A percentile compares a stretch with the other conserved stretches of the same genome.
These are phyloP conservation scores for Sipha flava DNA, from an alignment of 1,140 invertebrate species.

Conservation along the genomic window DNA sequence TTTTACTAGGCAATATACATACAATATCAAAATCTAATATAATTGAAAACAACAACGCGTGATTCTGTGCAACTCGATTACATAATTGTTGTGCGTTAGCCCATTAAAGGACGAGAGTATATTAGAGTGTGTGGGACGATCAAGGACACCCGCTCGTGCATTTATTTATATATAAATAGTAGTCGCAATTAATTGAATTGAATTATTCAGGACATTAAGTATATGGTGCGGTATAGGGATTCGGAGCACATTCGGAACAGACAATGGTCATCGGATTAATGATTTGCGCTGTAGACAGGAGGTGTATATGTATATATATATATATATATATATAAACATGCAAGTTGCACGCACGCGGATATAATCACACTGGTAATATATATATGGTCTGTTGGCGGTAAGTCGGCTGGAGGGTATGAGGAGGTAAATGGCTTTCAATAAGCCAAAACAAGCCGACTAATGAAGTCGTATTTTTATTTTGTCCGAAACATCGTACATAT, in stretches of 20 bases:
- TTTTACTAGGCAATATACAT: too few species aligned
- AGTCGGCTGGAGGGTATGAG: neutral
- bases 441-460: neutral
- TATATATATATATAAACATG: too few species aligned
- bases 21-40: too few species aligned
- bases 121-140: neutral
- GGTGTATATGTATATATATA: too few species aligned
- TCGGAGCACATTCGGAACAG: neutral
- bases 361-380: too few species aligned
- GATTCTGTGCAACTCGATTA: neutral
- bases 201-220: constrained; percentile 29
- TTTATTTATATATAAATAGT: neutral
- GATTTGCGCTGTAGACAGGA: neutral
- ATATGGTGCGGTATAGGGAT: neutral
- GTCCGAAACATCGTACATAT: neutral
- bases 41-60: too few species aligned
- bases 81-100: neutral
- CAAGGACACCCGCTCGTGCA: neutral
- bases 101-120: neutral
- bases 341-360: neutral
- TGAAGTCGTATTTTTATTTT: constrained; percentile 27
- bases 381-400: too few species aligned
- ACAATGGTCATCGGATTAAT: constrained; percentile 16
- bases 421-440: neutral
- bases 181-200: constrained; percentile 10